A percentile compares a stretch with the other conserved stretches of the same genome.
Conservation (phyloP, 2,888 invertebrate genomes). For the Drosophila niveifrons region DNA sequence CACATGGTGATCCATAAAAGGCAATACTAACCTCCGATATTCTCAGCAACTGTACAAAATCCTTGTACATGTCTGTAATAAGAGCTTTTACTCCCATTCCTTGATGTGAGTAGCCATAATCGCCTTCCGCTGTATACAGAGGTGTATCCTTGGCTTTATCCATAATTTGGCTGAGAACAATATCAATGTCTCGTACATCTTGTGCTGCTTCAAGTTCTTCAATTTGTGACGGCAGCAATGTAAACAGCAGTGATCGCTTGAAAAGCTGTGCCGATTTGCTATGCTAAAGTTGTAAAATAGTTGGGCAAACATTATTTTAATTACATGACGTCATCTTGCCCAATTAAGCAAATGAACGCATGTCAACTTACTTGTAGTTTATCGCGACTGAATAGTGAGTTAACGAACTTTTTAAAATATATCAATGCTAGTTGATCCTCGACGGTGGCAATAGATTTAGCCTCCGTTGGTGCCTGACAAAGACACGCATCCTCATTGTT, state of each 20-base stretch:
- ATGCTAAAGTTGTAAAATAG: slow-evolving; percentile 55
- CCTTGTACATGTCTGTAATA: slow-evolving; percentile 66
- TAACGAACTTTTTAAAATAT: slow-evolving; percentile 79
- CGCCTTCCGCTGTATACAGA: slow-evolving; percentile 18
- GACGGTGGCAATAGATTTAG: slow-evolving; percentile 33
- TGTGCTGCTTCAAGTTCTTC: slow-evolving; percentile 65
- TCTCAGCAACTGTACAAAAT: slow-evolving; percentile 59
- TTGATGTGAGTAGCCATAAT: slow-evolving; percentile 37
- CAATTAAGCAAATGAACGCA: background rate
- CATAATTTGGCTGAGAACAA: slow-evolving; percentile 71
- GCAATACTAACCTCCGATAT: slow-evolving; percentile 69
- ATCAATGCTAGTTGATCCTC: slow-evolving; percentile 70
- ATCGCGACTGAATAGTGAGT: slow-evolving; percentile 67
- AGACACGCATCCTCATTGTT: slow-evolving; percentile 30
- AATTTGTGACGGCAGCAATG: slow-evolving; percentile 65
- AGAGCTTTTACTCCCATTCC: slow-evolving; percentile 47
- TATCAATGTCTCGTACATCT: slow-evolving; percentile 82
- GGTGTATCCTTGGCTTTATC: slow-evolving; percentile 47
- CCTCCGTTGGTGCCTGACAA: slow-evolving; percentile 27
- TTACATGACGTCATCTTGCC: slow-evolving; percentile 56
- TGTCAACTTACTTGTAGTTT: slow-evolving; percentile 62
- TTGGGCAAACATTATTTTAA: slow-evolving; percentile 14
- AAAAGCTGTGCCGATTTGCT: slow-evolving; percentile 46
- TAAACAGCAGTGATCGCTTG: slow-evolving; percentile 70
- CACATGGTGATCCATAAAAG: slow-evolving; percentile 6